Evolutionary conservation across 2,113 vertebrate species (phyloP).

Genomic region (Caracal caracal): DNA sequence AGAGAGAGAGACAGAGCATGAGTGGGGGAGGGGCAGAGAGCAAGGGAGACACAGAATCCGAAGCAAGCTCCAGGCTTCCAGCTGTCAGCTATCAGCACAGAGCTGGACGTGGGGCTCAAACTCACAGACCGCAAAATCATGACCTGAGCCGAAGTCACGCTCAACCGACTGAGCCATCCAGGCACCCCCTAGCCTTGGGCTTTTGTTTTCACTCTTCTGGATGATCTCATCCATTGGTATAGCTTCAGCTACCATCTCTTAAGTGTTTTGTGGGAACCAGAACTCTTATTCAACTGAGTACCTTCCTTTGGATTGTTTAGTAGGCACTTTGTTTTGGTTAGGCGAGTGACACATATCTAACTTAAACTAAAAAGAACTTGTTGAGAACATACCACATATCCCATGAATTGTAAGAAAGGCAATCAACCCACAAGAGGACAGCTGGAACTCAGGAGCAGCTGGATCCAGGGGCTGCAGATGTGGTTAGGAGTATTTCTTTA

Average conservation of each 20-base stretch:
- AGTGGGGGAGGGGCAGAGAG: no score
- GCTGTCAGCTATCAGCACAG: no score
- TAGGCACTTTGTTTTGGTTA: constrained; percentile 29
- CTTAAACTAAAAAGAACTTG: constrained; percentile 20
- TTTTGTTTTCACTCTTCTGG: constrained; percentile 8
- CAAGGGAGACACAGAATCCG: no score
- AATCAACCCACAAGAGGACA: not conserved
- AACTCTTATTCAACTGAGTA: constrained; percentile 2
- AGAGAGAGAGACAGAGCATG: no score
- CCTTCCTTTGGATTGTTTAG: not conserved
- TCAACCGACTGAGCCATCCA: no score
- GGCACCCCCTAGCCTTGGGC: not conserved
- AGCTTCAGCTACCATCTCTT: not conserved
- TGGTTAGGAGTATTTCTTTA: not conserved
- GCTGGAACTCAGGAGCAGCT: not conserved
- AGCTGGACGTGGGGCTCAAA: no score
- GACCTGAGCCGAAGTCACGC: no score
- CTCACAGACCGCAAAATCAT: no score
- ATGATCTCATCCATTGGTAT: not conserved
- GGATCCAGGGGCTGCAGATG: not conserved
- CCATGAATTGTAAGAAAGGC: not conserved
- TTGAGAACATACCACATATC: not conserved
- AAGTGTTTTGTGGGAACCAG: not conserved
- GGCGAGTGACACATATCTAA: not conserved
- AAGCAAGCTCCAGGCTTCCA: no score